Conservation (phyloP, 2,797 vertebrate genomes). For the Chiroxiphia lanceolata region DNA sequence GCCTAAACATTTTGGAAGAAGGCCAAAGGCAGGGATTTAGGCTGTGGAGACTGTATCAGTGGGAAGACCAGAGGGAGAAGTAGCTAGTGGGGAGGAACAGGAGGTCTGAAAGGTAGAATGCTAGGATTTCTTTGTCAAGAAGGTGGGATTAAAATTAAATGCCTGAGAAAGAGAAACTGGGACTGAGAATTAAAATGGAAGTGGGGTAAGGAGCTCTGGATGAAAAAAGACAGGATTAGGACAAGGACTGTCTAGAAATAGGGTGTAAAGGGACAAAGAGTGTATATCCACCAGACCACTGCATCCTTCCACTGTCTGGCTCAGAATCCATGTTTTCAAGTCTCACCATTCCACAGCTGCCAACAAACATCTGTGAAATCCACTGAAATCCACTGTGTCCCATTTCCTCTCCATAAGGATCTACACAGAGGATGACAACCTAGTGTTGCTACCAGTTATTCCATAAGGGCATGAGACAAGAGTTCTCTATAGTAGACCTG, state of each 20-base stretch:
- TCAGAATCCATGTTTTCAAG: background rate
- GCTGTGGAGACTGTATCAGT: background rate
- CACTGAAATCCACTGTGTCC: background rate
- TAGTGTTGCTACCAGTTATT: background rate
- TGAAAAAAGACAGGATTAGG: background rate
- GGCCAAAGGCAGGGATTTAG: background rate
- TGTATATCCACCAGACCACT: background rate
- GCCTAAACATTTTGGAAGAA: background rate
- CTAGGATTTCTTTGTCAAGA: background rate
- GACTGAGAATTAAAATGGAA: background rate
- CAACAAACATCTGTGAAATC: background rate
- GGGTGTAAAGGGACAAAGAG: background rate
- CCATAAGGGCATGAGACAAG: background rate
- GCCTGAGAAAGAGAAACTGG: background rate
- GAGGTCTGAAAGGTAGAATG: background rate
- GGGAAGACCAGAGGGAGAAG: background rate
- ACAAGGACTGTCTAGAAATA: background rate
- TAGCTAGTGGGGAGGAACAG: background rate
- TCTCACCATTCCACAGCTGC: background rate
- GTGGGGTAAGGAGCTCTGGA: background rate
- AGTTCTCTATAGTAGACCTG: background rate
- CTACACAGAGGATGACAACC: background rate
- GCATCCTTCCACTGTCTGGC: background rate
- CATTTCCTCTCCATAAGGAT: background rate
- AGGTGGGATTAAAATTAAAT: background rate